Base-by-base conservation (phyloP, 2,888 invertebrate genomes). In the Metalampra italica region DNA sequence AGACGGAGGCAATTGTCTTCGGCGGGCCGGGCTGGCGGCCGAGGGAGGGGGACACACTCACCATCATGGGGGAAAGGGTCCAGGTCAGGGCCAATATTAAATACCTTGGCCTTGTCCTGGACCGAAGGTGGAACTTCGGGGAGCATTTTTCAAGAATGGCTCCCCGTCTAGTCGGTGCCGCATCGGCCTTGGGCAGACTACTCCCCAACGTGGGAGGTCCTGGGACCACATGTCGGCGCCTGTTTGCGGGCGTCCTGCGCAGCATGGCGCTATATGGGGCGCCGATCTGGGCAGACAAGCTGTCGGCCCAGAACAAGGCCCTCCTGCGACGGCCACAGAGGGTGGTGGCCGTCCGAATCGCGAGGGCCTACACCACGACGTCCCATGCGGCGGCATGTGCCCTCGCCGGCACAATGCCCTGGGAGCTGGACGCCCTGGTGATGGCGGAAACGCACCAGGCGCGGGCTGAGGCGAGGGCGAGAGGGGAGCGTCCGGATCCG, bases 381-480 rank as follows among this genome's bases (percentile, higher is more conserved):
- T 48, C 53, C 0, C 46, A 29, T 8, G 53, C 49, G 44, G 56
- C 49, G n/a, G 53, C 55, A 11, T 44, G 52, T 37, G 37, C 51
- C 0, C 22, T 54, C 9, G 57, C 54, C 5, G 50, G 51, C 8
- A 41, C 42, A 1, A 29, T 42, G 30, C 54, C 54, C 3, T 55
- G 57, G 57, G 51, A 52, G 11, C 43, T 54, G 2, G 51, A 57
- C 4, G 54, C 54, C 0, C 15, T 43, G 34, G 22, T 46, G 9
- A 47, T 48, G 9, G 42, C 50, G 3, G 36, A 9, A 0, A 22
- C 39, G 0, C 43, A 47, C 43, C 49, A 1, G 30, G 37, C 1
- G n/a, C 3, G 13, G 13, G n/a, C 12, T 1, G 9, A 34, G 34
- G 34, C 34, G 2, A 29, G 42, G 42, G 22, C 11, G 7, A 3